These are phyloP conservation scores for Ganaspis sp. DNA, from an alignment of 1,140 invertebrate genomes.

Conservation along the genomic window DNA sequence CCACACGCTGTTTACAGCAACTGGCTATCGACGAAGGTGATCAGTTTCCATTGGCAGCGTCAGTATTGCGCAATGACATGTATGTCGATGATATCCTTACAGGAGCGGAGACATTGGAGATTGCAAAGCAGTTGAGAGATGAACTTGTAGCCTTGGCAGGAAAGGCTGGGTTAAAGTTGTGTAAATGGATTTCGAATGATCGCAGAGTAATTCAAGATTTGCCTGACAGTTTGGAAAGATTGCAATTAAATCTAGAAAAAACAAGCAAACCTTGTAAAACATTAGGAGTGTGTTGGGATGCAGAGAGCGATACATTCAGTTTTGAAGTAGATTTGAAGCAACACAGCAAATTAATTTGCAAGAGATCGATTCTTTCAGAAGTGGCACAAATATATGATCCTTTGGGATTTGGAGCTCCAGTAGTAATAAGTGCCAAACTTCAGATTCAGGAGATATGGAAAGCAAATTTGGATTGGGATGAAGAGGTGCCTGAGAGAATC, in stretches of 20 bases:
- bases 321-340: not conserved
- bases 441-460: not conserved
- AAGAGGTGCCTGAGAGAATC: not conserved
- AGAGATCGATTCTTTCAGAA: not conserved
- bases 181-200: not conserved
- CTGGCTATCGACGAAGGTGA: constrained; percentile 55
- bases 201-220: too few relatives aligned
- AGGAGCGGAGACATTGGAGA: constrained; percentile 60
- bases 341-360: not conserved
- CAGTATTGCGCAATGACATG: constrained; percentile 52
- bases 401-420: not conserved
- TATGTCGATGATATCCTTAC: constrained; percentile 74
- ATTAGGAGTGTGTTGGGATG: not conserved
- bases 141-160: not conserved
- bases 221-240: too few relatives aligned
- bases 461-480: constrained; percentile 22
- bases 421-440: not conserved
- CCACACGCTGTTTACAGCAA: constrained; percentile 60
- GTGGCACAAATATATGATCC: not conserved
- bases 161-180: not conserved
- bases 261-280: too few relatives aligned
- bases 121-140: constrained; percentile 49
- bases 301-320: not conserved
- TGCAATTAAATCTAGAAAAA: too few relatives aligned
- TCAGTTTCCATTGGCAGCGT: constrained; percentile 51